Percentiles rank a stretch among this genome's conserved stretches.
These are phyloP conservation scores for Lampris incognitus DNA, from an alignment of 2,113 vertebrate species.

Conservation along the genomic window DNA sequence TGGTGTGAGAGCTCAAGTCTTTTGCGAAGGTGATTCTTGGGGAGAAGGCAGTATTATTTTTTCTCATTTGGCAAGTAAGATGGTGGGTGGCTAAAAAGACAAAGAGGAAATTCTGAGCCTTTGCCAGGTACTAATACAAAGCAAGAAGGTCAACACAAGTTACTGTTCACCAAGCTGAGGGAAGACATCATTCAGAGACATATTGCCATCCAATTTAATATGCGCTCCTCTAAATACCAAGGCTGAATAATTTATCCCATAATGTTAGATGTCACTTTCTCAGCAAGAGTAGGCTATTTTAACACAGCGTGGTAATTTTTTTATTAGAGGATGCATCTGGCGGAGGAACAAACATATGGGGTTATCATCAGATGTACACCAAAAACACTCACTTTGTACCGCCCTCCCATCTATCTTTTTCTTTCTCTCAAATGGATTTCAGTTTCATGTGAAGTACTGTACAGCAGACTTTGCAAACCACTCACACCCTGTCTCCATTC, in stretches of 20 bases:
- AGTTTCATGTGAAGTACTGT: slow-evolving; percentile 47
- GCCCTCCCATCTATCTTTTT: slow-evolving; percentile 5
- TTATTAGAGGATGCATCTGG: slow-evolving; percentile 1
- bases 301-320: not conserved
- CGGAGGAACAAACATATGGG: slow-evolving; percentile 31
- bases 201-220: not conserved
- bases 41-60: slow-evolving; percentile 23
- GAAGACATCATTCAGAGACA: slow-evolving; percentile 16
- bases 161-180: slow-evolving; percentile 10
- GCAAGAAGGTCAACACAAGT: slow-evolving; percentile 50
- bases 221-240: slow-evolving; percentile 34
- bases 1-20: not conserved
- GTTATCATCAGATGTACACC: not conserved
- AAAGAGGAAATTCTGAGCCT: slow-evolving; percentile 2
- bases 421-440: slow-evolving; percentile 42
- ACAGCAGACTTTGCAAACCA: slow-evolving; percentile 33
- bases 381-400: slow-evolving; percentile 1
- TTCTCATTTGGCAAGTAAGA: slow-evolving; percentile 26
- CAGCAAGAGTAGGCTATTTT: slow-evolving; percentile 5
- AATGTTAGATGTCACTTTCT: slow-evolving; percentile 8
- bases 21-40: slow-evolving; percentile 21
- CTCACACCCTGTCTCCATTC: slow-evolving; percentile 48
- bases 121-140: slow-evolving; percentile 31
- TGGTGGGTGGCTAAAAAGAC: not conserved
- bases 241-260: slow-evolving; percentile 30